Evolutionary conservation across 23 tunicate genomes (phyloP).

Genomic region (Phallusia fumigata): DNA sequence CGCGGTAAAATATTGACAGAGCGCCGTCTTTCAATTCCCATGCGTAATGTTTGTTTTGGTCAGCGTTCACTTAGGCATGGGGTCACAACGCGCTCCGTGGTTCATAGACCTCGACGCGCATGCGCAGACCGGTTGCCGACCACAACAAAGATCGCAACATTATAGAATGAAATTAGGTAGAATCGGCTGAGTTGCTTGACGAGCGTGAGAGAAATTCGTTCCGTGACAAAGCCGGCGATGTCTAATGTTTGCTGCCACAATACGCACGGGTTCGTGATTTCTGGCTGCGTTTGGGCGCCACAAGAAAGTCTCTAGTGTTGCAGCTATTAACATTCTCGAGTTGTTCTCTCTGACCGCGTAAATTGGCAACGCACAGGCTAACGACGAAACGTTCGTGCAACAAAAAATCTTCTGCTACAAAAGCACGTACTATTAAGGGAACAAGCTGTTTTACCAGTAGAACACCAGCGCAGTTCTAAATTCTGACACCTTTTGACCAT

Average conservation of each 20-base stretch:
- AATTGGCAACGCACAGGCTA: too few relatives aligned
- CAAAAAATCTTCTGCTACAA: too few relatives aligned
- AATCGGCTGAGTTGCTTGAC: background rate
- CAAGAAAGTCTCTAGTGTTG: background rate
- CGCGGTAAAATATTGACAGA: background rate
- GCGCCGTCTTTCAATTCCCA: background rate
- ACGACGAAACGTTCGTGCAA: too few relatives aligned
- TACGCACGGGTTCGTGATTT: background rate
- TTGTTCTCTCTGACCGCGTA: background rate
- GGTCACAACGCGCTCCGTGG: background rate
- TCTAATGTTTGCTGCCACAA: conserved; percentile 4
- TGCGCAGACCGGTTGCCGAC: background rate
- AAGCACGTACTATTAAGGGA: too few relatives aligned
- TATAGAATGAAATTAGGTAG: background rate
- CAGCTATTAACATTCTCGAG: background rate
- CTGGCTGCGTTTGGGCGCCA: background rate
- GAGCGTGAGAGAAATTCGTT: conserved; percentile 5
- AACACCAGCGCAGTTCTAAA: too few relatives aligned
- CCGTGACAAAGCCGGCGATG: background rate
- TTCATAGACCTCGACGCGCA: background rate
- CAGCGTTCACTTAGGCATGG: background rate
- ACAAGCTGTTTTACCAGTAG: too few relatives aligned
- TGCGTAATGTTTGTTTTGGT: background rate
- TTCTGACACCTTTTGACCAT: too few relatives aligned
- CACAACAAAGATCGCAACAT: too few relatives aligned